A percentile compares a stretch with the other conserved stretches of the same genome.
These are phyloP conservation scores for Chlorops oryzae DNA, from an alignment of 1,140 invertebrate genomes.

Conservation along the genomic window DNA sequence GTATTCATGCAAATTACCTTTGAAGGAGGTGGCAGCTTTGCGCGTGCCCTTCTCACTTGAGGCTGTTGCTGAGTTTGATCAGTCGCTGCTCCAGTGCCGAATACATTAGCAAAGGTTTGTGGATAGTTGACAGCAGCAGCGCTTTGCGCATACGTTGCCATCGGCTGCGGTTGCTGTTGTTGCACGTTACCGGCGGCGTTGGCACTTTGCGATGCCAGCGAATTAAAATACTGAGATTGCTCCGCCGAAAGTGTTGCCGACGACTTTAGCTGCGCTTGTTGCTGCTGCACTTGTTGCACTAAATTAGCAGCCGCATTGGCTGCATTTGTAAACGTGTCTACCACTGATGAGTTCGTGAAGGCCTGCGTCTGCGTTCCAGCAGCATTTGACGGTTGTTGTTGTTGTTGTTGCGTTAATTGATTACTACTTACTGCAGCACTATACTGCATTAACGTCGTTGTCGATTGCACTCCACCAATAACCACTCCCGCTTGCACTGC, in stretches of 20 bases:
- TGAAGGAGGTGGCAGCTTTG: slow-evolving; percentile 82
- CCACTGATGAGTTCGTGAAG: slow-evolving; percentile 12
- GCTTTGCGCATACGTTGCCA: slow-evolving; percentile 15
- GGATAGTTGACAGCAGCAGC: slow-evolving; percentile 24
- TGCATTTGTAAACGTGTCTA: slow-evolving; percentile 41
- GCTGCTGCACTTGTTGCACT: slow-evolving; percentile 36
- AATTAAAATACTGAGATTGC: slow-evolving; percentile 50
- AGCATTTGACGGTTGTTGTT: slow-evolving; percentile 12
- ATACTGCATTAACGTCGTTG: slow-evolving; percentile 38
- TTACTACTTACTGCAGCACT: slow-evolving; percentile 42
- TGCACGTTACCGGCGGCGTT: slow-evolving; percentile 23
- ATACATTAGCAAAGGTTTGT: slow-evolving; percentile 38
- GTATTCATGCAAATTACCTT: slow-evolving; percentile 50
- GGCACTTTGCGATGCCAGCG: slow-evolving; percentile 32
- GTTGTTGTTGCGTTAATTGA: slow-evolving; percentile 29
- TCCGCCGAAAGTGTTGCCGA: slow-evolving; percentile 43
- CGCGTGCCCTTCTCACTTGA: slow-evolving; percentile 60
- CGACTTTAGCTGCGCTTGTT: slow-evolving; percentile 33
- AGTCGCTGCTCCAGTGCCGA: slow-evolving; percentile 34
- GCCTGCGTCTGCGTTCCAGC: too few relatives aligned
- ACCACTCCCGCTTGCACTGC: too few relatives aligned
- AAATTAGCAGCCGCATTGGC: slow-evolving; percentile 39
- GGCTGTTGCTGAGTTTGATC: slow-evolving; percentile 51
- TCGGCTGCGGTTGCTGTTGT: slow-evolving; percentile 20
- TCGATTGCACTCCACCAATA: slow-evolving; percentile 16